Conservation (phyloP, 2,113 vertebrate genomes). For the Pedionomus torquatus region DNA sequence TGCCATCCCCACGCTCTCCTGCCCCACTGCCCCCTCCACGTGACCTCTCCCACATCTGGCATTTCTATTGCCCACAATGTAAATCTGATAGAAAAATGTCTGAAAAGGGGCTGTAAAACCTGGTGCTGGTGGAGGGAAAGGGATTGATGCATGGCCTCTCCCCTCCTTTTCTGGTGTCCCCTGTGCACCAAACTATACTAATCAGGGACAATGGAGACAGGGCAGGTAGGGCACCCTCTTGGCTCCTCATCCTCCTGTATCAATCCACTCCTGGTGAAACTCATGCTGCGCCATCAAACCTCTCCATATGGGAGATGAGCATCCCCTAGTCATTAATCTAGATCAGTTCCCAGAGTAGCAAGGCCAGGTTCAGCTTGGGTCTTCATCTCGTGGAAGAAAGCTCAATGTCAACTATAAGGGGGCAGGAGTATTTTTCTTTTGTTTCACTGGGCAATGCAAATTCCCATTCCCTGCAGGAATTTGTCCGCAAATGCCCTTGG, state of each 20-base stretch:
- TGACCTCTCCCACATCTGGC: background rate
- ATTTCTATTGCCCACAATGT: background rate
- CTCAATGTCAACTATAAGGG: fast-evolving
- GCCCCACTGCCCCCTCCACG: background rate
- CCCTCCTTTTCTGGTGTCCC: background rate
- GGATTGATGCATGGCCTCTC: background rate
- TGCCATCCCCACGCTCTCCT: background rate
- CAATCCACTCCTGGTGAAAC: background rate
- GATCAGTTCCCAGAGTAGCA: background rate
- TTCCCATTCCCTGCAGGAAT: background rate
- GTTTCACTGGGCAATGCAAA: background rate
- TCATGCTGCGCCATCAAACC: background rate
- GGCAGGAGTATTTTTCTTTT: background rate
- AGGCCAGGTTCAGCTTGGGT: background rate
- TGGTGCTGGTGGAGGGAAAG: background rate
- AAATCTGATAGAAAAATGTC: background rate
- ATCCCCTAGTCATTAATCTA: background rate
- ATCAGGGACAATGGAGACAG: background rate
- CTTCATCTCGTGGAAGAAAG: background rate
- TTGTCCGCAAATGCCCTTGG: background rate
- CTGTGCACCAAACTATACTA: background rate
- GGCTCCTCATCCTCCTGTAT: background rate
- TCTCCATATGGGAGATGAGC: background rate
- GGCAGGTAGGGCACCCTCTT: background rate
- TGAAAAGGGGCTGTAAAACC: background rate